Evolutionary conservation across 1,140 invertebrate genomes (phyloP), one percentile per base, ranked within the genome.

Genomic region (Chelonus insularis): DNA sequence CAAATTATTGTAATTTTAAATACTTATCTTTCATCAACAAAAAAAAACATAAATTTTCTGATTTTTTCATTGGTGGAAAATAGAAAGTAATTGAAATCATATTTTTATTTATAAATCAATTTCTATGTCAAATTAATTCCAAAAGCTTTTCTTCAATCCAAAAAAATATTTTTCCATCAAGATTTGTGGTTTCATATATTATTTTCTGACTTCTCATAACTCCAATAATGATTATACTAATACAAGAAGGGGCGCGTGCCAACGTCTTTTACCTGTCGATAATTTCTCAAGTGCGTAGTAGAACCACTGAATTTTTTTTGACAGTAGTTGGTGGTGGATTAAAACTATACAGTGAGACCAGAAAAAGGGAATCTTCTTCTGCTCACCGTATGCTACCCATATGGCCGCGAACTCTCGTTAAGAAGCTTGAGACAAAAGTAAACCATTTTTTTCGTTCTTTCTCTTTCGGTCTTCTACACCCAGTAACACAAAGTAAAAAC

Each of bases 361-460:
- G 32, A 23, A 48, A 25, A 18, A 29, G 18, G 9, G 65, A 71
- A 65, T 39, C 12, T 4, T 48, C 21, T 70, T 70, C 75, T 77
- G 72, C 78, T 81, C 65, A 59, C 79, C 79, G 79, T 81, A 77
- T 81, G 79, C 76, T 81, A 73, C 72, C 79, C 79, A 79, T 81
- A 81, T 81, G 79, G 76, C 57, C 52, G 58, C 39, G 69, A 68
- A 62, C 69, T 68, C 74, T 69, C 69, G 68, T 69, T 71, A 69
- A 50, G 41, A 37, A 23, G 18, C 41, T 48, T 20, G 29, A 58
- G 47, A 16, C 25, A 7, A 32, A 7, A 58, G 45, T 23, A 58
- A 47, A 29, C 8, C 5, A 51, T 51, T 34, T 45, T 14, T 34
- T 52, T 52, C 14, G 9, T 25, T 8, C 21, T 50, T 8, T 23